A percentile compares a stretch with the other conserved stretches of the same genome.
These are phyloP conservation scores for Drosophila algonquin DNA, from an alignment of 2,888 invertebrate species.

Conservation along the genomic window DNA sequence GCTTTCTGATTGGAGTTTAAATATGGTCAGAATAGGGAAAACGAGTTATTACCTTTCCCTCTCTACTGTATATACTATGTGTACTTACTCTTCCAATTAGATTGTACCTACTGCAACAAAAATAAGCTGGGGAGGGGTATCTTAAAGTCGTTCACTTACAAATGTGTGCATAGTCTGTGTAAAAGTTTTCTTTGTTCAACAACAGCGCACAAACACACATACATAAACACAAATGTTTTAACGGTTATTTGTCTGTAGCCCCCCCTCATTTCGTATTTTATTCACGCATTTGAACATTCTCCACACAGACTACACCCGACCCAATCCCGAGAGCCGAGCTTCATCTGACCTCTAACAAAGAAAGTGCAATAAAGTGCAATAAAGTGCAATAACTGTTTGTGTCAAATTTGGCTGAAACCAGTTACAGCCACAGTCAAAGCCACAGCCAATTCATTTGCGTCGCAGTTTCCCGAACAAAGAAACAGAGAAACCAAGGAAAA, in stretches of 20 bases:
- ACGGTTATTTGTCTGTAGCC: not conserved
- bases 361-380: slow-evolving; percentile 20
- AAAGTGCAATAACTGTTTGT: slow-evolving; percentile 1
- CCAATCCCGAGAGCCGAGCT: slow-evolving; percentile 21
- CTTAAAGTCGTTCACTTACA: not conserved
- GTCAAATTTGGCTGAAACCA: slow-evolving; percentile 29
- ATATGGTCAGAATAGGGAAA: not conserved
- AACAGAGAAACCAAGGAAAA: slow-evolving; percentile 4
- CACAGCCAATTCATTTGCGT: slow-evolving; percentile 1
- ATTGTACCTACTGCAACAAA: not conserved
- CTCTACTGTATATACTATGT: not conserved
- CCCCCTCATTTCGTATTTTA: slow-evolving; percentile 2
- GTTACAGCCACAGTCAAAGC: slow-evolving; percentile 5
- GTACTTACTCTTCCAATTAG: not conserved
- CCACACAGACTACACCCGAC: slow-evolving; percentile 18
- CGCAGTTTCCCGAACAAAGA: slow-evolving; percentile 26
- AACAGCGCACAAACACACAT: slow-evolving; percentile 1
- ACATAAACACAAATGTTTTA: slow-evolving; percentile 13
- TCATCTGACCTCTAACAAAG: slow-evolving; percentile 39
- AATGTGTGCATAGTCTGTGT: not conserved
- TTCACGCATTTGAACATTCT: too few relatives aligned
- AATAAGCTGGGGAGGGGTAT: not conserved
- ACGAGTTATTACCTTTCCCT: not conserved
- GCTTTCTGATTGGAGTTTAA: not conserved
- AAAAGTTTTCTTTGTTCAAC: slow-evolving; percentile 18